Evolutionary conservation across 1,140 invertebrate genomes (phyloP), one percentile per base, ranked within the genome.

Genomic region (Capitella teleta): DNA sequence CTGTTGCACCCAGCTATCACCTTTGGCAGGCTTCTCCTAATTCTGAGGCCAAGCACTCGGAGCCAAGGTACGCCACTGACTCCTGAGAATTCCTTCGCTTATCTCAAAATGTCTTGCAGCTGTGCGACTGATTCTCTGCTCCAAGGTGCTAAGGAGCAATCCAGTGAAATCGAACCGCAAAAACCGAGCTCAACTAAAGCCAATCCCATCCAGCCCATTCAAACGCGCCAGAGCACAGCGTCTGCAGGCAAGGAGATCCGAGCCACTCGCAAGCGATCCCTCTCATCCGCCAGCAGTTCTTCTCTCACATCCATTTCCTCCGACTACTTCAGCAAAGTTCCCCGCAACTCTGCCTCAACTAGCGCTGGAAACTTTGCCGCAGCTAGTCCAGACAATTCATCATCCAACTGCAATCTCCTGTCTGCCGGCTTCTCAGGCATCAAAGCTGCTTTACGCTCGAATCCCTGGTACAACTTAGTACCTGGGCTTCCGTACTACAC

Each of bases 401-500:
- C n/a, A n/a, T n/a, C n/a, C n/a, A n/a, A n/a, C n/a, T n/a, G n/a
- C n/a, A n/a, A n/a, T n/a, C n/a, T n/a, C n/a, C n/a, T n/a, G n/a
- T n/a, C n/a, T n/a, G 44, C 28, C n/a, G 25, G n/a, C 8, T 21
- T 42, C 19, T 28, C 43, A 1, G 25, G 26, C 1, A 41, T 48
- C 12, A 25, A 16, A 43, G n/a, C 26, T 40, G 47, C 40, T 40
- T 41, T 57, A n/a, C 36, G 56, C n/a, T 57, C 56, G 8, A 57
- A 57, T 23, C 50, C 50, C 14, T 40, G 55, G 14, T 52, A 52
- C 12, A 41, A 47, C 19, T 41, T 57, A 1, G 34, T 57, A 30
- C 41, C 43, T 14, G 56, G 56, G 18, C 49, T 57, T 14, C 56
- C 55, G 32, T 57, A 57, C 34, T 54, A 57, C 51, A 51, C 44